These are phyloP conservation scores for Abrostola tripartita DNA, from an alignment of 2,888 invertebrate species.

Conservation along the genomic window DNA sequence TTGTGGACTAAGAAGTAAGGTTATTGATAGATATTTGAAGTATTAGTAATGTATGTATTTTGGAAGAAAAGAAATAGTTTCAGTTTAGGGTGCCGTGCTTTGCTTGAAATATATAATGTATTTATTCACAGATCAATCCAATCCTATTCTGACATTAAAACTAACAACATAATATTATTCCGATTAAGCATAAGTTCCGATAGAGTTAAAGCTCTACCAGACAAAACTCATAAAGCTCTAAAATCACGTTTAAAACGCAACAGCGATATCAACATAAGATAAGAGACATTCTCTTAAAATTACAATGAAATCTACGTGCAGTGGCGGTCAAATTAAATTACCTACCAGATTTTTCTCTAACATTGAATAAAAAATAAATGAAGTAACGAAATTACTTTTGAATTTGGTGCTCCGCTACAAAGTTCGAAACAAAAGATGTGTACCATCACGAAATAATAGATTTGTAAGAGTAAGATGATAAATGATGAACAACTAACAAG, in stretches of 20 bases:
- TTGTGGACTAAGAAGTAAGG: not conserved
- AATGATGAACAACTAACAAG: constrained; percentile 47
- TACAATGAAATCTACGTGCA: constrained; percentile 4
- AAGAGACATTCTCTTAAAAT: constrained; percentile 11
- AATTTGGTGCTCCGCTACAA: constrained; percentile 21
- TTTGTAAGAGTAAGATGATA: constrained; percentile 56
- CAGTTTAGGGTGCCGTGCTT: too few species aligned
- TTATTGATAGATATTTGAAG: too few species aligned
- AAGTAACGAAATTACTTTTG: constrained; percentile 33
- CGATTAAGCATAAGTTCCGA: not conserved
- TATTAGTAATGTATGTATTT: too few species aligned
- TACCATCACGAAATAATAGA: constrained; percentile 49
- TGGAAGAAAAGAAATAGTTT: too few species aligned
- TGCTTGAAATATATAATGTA: too few species aligned
- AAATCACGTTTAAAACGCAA: not conserved
- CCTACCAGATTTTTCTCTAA: constrained; percentile 10
- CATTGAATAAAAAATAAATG: constrained; percentile 25
- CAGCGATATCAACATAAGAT: constrained; percentile 11
- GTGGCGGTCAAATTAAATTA: constrained; percentile 27
- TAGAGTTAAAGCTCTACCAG: not conserved
- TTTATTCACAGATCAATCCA: too few species aligned
- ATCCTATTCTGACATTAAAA: too few species aligned
- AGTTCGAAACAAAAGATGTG: constrained; percentile 40
- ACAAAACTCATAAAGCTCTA: not conserved
- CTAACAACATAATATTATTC: too few species aligned